Percentiles rank a stretch among this genome's conserved stretches.
Conservation (phyloP, 2,797 vertebrate species). For the Falco rusticolus region DNA sequence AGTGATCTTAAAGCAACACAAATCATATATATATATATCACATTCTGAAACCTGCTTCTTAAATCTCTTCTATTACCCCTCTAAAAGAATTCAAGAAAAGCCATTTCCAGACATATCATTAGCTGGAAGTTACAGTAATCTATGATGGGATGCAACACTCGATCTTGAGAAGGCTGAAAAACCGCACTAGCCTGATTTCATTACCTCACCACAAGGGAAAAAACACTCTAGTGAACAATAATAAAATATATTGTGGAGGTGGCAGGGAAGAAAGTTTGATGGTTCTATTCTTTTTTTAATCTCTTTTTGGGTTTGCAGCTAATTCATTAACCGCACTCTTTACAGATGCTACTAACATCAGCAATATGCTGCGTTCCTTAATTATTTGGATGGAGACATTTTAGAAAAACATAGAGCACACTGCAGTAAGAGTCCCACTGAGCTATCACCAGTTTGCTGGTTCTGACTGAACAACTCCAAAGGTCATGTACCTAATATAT, state of each 20-base stretch:
- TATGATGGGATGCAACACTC: neutral
- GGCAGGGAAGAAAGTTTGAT: neutral
- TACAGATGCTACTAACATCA: neutral
- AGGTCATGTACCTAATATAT: slow-evolving; percentile 56
- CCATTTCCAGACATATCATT: neutral
- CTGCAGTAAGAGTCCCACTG: neutral
- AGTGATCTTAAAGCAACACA: neutral
- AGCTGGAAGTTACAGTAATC: neutral
- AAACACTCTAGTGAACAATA: neutral
- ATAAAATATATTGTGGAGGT: neutral
- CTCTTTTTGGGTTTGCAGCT: neutral
- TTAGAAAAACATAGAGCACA: neutral
- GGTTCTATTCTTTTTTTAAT: neutral
- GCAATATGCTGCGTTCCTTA: neutral
- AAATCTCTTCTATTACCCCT: neutral
- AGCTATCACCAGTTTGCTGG: slow-evolving; percentile 6
- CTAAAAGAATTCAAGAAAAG: neutral
- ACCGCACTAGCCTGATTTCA: neutral
- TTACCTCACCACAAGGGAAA: neutral
- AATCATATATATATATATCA: neutral
- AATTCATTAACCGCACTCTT: neutral
- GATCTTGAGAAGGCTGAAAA: neutral
- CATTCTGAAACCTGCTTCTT: neutral
- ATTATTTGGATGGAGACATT: neutral
- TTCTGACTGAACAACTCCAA: slow-evolving; percentile 23